Percentiles rank a stretch among this genome's conserved stretches.
Conservation (phyloP, 2,888 invertebrate genomes). For the Hyles lineata region DNA sequence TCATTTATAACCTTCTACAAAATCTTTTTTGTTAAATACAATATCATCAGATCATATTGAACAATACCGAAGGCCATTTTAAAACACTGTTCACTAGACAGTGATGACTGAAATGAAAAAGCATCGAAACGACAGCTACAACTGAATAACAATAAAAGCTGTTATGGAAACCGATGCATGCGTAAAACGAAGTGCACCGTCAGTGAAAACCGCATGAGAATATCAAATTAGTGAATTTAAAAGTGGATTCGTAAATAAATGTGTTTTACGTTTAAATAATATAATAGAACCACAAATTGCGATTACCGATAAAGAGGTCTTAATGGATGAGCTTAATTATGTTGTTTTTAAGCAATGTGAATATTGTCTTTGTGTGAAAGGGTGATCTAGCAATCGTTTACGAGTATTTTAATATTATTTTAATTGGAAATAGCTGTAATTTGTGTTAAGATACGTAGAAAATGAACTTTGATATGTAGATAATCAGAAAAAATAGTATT, state of each 20-base stretch:
- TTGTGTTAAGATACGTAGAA: too few relatives aligned
- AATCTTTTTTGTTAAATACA: too few relatives aligned
- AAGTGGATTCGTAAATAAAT: slow-evolving; percentile 9
- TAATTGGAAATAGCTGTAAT: too few relatives aligned
- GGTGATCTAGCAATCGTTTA: neutral
- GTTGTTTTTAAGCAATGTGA: neutral
- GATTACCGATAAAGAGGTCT: slow-evolving; percentile 17
- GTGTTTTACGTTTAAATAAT: neutral
- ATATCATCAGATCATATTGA: too few relatives aligned
- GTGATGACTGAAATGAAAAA: neutral
- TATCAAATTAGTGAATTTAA: neutral
- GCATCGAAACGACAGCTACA: neutral
- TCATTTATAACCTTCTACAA: too few relatives aligned
- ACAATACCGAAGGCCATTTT: neutral
- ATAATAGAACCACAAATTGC: neutral
- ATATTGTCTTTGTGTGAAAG: slow-evolving; percentile 17
- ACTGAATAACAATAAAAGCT: neutral
- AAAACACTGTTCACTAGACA: slow-evolving; percentile 2
- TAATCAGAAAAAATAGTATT: too few relatives aligned
- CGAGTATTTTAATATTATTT: too few relatives aligned
- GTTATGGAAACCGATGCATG: neutral
- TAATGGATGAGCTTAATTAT: slow-evolving; percentile 6
- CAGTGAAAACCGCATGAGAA: neutral
- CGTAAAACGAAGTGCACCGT: neutral
- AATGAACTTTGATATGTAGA: too few relatives aligned